Base-by-base conservation (phyloP, 2,113 vertebrate genomes). In the Chloropsis hardwickii region DNA sequence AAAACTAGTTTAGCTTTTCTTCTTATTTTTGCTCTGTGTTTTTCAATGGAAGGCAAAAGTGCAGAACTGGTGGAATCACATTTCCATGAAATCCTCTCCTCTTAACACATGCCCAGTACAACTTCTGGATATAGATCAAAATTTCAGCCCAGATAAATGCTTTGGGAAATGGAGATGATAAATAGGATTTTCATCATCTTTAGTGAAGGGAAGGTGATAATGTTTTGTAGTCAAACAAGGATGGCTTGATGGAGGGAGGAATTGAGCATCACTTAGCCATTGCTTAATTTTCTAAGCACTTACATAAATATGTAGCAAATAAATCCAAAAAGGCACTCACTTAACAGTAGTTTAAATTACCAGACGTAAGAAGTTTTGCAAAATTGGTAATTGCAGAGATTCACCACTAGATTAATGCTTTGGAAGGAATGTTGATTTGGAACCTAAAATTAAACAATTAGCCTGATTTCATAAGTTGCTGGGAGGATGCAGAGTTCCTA, bases 381-480 rank as follows among this genome's bases (percentile, higher is more conserved):
- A 74, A 94, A 96, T 82, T 90, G 80, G 73, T 94, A 96, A 97
- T 95, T 96, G 87, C 81, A 90, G 19, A 92, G 84, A 90, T 72
- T 77, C 61, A 54, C 95, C 94, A 90, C 67, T 61, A 70, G 54
- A 88, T 96, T 93, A 90, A 88, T 88, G 73, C 79, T 96, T 93
- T 94, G 83, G 73, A 92, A 96, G n/a, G 79, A 60, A 64, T 91
- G 92, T 89, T 92, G 69, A 85, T 96, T 86, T 82, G 83, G 62
- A 97, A 94, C 58, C 81, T 74, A 84, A 86, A 95, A 97, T 97
- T 96, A 97, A 97, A 94, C 88, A 94, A 94, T 95, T 94, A 95
- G 76, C 65, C 82, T 90, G 94, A 90, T 95, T 97, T 97, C 82
- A 31, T 73, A 89, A 96, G 88, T 90, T 90, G 76, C 82, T 96